Evolutionary conservation across 1,140 invertebrate species (phyloP).

Genomic region (Eueides isabella): DNA sequence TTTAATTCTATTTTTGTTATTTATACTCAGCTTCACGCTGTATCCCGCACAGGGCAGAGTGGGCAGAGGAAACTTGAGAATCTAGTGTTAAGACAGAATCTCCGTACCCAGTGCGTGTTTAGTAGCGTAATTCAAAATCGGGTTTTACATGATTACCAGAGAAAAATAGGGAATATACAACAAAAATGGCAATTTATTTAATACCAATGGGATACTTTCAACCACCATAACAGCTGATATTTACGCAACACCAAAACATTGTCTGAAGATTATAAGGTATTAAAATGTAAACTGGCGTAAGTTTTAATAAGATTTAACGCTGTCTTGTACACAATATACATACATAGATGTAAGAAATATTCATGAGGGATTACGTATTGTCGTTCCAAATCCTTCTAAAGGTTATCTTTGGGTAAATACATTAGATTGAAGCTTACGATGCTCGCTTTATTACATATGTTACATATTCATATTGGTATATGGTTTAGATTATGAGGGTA

Average conservation of each 20-base stretch:
- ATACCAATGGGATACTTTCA: background rate
- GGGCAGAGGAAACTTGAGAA: no score
- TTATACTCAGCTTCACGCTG: no score
- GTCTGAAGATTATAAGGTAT: conserved; percentile 27
- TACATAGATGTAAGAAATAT: conserved; percentile 17
- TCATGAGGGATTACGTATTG: conserved; percentile 30
- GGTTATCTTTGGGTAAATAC: conserved; percentile 15
- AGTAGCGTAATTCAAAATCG: no score
- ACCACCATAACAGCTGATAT: background rate
- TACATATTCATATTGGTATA: background rate
- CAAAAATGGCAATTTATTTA: background rate
- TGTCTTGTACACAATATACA: background rate
- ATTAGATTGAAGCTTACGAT: background rate
- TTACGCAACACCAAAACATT: background rate
- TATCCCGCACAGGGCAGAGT: no score
- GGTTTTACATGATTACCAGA: no score
- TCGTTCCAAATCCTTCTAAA: conserved; percentile 16
- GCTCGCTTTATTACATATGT: conserved; percentile 9
- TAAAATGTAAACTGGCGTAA: conserved; percentile 33
- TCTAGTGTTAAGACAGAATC: no score
- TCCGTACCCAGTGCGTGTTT: no score
- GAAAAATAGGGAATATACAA: no score
- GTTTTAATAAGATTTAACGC: conserved; percentile 36
- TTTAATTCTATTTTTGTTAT: no score
- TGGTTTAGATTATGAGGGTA: background rate